Percentiles rank a stretch among this genome's conserved stretches.
Evolutionary conservation across 2,797 vertebrate genomes (phyloP).

Genomic region (Chaenodraco wilsoni): DNA sequence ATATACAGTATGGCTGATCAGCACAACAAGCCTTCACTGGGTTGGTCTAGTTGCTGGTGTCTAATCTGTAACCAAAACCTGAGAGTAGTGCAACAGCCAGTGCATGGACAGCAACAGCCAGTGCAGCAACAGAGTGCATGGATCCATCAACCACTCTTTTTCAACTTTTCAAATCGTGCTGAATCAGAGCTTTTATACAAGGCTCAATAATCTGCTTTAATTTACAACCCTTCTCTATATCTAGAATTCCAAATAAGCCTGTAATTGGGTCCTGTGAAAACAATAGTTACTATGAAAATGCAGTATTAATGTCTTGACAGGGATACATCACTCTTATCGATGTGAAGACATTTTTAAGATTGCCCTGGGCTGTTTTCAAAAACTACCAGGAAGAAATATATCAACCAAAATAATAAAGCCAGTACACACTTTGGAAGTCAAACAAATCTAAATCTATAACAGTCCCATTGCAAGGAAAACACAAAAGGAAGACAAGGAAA

Average conservation of each 20-base stretch:
- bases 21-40: neutral
- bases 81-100: neutral
- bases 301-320: slow-evolving; percentile 8
- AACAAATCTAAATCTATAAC: neutral
- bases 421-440: slow-evolving; percentile 8
- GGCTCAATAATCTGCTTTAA: neutral
- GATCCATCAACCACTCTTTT: neutral
- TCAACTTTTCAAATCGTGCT: neutral
- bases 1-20: slow-evolving; percentile 12
- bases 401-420: slow-evolving; percentile 7
- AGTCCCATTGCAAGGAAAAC: slow-evolving; percentile 2
- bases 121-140: neutral
- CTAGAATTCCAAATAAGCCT: neutral
- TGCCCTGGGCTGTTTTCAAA: neutral
- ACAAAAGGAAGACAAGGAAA: neutral
- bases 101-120: neutral
- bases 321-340: slow-evolving; percentile 9
- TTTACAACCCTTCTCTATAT: neutral
- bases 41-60: slow-evolving; percentile 9
- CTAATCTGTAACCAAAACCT: slow-evolving; percentile 1
- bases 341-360: slow-evolving; percentile 10
- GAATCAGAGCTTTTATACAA: neutral
- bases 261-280: neutral
- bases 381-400: neutral
- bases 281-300: neutral